Evolutionary conservation across 2,888 invertebrate genomes (phyloP), one percentile per base, ranked within the genome.

Genomic region (Ypsolopha sequella): DNA sequence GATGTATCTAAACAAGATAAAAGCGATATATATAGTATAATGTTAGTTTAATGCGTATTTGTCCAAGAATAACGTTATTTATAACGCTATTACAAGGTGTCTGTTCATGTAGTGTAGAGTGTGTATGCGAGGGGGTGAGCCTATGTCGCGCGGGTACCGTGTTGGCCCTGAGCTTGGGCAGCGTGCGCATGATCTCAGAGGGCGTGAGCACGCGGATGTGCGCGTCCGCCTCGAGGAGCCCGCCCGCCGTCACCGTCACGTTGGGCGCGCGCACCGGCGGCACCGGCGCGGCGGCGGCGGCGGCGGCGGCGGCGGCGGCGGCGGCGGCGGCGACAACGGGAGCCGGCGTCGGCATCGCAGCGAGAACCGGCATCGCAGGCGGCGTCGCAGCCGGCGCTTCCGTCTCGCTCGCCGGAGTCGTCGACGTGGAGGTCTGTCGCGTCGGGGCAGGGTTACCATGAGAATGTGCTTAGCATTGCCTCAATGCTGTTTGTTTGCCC

Each of bases 151-250:
- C 63, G 62, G 24, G 63, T 60, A 62, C 56, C 89, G 88, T 90
- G 89, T 88, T 90, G 47, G 24, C 24, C 24, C 24, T 64, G 64
- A 94, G 91, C 82, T 93, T 93, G 80, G 95, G 94, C 88, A 94
- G 91, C 77, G 94, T 94, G 90, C 93, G 92, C 94, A 94, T 94
- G 84, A 95, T 94, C 91, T 95, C 94, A 68, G 93, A 93, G 71
- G 95, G 94, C 71, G 95, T 95, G 80, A 95, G 90, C 87, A 94
- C 94, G 81, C 94, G 91, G 84, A 94, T 94, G 88, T 93, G 94
- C 86, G 93, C 93, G 88, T 94, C 94, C 63, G 86, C 84, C 79
- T 84, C 80, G 75, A 86, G 82, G 74, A 84, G 78, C 74, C 88
- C 88, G 76, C 84, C 86, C 64, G 91, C 90, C 84, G 90, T 90